phyloP scores from a whole-genome alignment of 2,888 invertebrate genomes.

The Chaitophorus viminalis region DNA sequence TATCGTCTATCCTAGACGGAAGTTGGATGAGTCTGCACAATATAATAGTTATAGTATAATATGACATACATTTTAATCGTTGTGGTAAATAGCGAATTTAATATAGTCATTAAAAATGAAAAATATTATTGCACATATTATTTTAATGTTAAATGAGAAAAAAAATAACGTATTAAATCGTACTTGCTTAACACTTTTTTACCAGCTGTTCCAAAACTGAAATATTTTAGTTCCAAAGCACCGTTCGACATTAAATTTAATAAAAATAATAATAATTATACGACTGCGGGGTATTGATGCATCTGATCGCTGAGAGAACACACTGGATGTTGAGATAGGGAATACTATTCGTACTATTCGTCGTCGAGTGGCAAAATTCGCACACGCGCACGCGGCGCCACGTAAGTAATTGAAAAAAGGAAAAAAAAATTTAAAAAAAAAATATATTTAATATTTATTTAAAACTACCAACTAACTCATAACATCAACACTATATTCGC shows the following conservation, averaged over 20 bases:
- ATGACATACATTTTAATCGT: background rate
- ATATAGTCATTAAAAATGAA: too few relatives aligned
- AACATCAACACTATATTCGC: too few relatives aligned
- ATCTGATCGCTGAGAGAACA: background rate
- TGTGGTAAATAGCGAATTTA: background rate
- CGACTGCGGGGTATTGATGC: background rate
- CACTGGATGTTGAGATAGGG: background rate
- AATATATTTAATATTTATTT: background rate
- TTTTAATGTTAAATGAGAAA: background rate
- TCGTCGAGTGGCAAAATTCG: background rate
- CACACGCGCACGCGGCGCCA: background rate
- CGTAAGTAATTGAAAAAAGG: background rate
- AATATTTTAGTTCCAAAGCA: conserved; percentile 48
- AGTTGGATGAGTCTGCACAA: background rate
- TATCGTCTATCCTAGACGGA: background rate
- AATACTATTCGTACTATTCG: too few relatives aligned
- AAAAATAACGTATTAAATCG: background rate
- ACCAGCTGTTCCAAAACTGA: conserved; percentile 60
- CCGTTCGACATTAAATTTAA: conserved; percentile 54
- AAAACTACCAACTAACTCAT: background rate
- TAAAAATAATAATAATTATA: background rate
- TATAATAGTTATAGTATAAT: background rate
- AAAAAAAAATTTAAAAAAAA: background rate
- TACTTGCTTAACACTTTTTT: conserved; percentile 60
- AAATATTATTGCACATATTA: background rate